phyloP scores from a whole-genome alignment of 2,113 vertebrate species.

The Heptranchias perlo region DNA sequence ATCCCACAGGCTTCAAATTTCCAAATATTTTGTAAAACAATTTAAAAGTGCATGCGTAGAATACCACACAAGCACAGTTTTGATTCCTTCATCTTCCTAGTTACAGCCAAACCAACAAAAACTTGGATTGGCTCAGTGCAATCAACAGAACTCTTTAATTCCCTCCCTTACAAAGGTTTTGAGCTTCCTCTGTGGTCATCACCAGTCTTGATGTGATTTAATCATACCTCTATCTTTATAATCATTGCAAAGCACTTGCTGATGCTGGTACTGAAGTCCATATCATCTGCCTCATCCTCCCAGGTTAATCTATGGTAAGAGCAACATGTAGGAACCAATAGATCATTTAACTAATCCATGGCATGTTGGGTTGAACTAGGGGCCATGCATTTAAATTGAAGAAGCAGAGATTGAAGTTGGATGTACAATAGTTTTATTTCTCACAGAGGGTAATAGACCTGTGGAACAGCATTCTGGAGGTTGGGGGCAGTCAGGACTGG shows the following conservation, averaged over 20 bases:
- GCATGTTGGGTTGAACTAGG: not conserved
- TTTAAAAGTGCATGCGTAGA: not conserved
- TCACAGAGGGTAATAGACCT: not conserved
- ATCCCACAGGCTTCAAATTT: too few relatives aligned
- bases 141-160: not conserved
- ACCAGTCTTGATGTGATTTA: not conserved
- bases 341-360: not conserved
- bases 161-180: not conserved
- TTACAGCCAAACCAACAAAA: not conserved
- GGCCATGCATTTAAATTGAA: not conserved
- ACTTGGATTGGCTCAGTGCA: not conserved
- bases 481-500: not conserved
- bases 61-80: not conserved
- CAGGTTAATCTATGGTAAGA: not conserved
- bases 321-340: not conserved
- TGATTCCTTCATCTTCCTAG: not conserved
- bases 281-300: not conserved
- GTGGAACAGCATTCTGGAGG: not conserved
- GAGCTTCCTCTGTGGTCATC: not conserved
- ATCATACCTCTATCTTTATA: not conserved
- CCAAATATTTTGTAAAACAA: too few relatives aligned
- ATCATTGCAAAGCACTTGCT: not conserved
- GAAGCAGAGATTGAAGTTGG: not conserved
- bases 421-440: not conserved
- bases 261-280: not conserved